Conservation (phyloP, 2,888 invertebrate genomes). For the Scaptomyza tumidula region DNA sequence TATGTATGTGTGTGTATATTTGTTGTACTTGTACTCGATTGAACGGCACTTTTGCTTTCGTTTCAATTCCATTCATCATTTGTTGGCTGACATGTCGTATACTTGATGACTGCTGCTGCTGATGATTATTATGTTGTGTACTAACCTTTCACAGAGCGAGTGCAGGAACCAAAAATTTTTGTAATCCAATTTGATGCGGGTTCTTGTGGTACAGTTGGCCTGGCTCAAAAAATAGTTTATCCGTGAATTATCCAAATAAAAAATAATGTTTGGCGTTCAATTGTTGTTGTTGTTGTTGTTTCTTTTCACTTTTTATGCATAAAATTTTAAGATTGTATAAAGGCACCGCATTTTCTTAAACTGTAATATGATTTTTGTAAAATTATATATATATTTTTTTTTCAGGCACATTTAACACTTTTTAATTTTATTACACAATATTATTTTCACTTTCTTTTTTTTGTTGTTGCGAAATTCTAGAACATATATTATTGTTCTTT, state of each 20-base stretch:
- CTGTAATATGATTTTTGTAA: conserved; percentile 20
- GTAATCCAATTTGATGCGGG: conserved; percentile 75
- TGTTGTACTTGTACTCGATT: not conserved
- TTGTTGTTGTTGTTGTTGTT: conserved; percentile 4
- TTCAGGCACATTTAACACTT: conserved; percentile 60
- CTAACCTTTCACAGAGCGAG: conserved; percentile 76
- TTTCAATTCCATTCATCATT: conserved; percentile 45
- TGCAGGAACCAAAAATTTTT: conserved; percentile 69
- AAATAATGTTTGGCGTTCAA: conserved; percentile 10
- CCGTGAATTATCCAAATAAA: conserved; percentile 14
- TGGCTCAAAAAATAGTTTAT: conserved; percentile 22
- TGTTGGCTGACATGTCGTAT: conserved; percentile 23
- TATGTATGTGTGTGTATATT: not conserved
- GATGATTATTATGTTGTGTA: conserved; percentile 25
- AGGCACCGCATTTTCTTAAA: conserved; percentile 67
- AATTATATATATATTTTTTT: not conserved
- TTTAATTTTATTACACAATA: conserved; percentile 20
- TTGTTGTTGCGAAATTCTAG: conserved; percentile 49
- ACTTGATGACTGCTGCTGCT: conserved; percentile 1
- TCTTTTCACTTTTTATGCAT: conserved; percentile 37
- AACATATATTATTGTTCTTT: conserved; percentile 39
- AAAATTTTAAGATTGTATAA: conserved; percentile 56
- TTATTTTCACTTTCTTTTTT: conserved; percentile 28
- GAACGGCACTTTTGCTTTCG: conserved; percentile 65
- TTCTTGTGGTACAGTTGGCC: conserved; percentile 38